Conservation (phyloP, 2,797 vertebrate species). For the Phylloscopus collybita region DNA sequence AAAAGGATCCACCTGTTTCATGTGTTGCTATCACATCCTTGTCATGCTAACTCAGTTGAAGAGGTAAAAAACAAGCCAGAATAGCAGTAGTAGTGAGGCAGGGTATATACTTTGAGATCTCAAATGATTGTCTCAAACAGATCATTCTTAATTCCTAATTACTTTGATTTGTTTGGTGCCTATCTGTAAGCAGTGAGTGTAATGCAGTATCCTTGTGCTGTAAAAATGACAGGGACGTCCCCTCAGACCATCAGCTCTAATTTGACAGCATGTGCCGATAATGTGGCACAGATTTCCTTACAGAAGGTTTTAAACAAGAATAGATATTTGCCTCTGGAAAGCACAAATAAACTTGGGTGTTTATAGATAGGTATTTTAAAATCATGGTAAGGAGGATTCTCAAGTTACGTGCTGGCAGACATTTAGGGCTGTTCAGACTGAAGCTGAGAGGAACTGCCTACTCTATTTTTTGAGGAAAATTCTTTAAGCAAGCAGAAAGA, state of each 20-base stretch:
- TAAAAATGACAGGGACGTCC: neutral
- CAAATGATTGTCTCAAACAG: neutral
- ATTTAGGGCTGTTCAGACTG: neutral
- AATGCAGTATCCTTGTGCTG: rapidly evolving
- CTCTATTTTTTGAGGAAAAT: neutral
- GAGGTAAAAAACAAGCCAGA: neutral
- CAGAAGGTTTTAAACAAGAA: neutral
- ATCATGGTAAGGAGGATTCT: neutral
- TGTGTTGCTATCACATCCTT: neutral
- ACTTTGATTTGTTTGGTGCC: neutral
- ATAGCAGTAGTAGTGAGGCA: neutral
- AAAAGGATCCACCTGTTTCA: neutral
- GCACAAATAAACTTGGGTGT: neutral
- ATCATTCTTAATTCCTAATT: neutral
- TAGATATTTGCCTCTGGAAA: neutral
- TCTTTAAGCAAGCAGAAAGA: neutral
- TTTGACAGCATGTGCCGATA: neutral
- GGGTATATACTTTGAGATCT: neutral
- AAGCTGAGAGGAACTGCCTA: neutral
- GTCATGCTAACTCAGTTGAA: neutral
- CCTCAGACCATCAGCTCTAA: rapidly evolving
- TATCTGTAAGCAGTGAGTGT: neutral
- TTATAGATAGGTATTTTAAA: neutral
- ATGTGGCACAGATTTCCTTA: neutral
- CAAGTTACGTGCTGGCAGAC: neutral